A percentile compares a stretch with the other conserved stretches of the same genome.
Conservation (phyloP, 2,888 invertebrate genomes). For the Epiperipatus broadwayi region DNA sequence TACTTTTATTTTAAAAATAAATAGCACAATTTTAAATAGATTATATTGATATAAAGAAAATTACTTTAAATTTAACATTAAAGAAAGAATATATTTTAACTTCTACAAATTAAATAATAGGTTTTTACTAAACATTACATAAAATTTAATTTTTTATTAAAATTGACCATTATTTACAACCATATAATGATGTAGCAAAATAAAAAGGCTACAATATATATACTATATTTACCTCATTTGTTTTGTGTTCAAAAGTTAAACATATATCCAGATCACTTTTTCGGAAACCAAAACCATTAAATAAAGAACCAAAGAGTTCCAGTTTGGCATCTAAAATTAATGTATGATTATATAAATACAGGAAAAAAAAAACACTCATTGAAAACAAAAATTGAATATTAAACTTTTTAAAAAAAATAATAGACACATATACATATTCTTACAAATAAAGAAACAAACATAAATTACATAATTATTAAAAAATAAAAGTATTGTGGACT, state of each 20-base stretch:
- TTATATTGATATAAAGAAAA: too few species aligned
- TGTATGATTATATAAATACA: too few species aligned
- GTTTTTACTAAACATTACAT: slow-evolving; percentile 8
- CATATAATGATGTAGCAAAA: slow-evolving; percentile 1
- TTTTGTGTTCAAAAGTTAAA: slow-evolving; percentile 32
- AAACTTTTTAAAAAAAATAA: too few species aligned
- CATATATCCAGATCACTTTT: slow-evolving; percentile 40
- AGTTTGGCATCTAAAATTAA: slow-evolving; percentile 31
- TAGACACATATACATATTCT: neutral
- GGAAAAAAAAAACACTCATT: too few species aligned
- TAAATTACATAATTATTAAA: too few species aligned
- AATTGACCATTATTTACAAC: neutral
- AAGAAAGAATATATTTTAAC: too few species aligned
- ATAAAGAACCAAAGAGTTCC: slow-evolving; percentile 38
- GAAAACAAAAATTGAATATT: too few species aligned
- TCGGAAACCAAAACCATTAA: slow-evolving; percentile 39
- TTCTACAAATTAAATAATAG: neutral
- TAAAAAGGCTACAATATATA: slow-evolving; percentile 5
- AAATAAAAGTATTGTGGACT: too few species aligned
- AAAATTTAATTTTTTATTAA: neutral
- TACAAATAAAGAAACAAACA: too few species aligned
- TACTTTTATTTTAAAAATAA: too few species aligned
- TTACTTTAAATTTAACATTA: too few species aligned
- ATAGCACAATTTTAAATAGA: too few species aligned
- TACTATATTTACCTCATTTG: slow-evolving; percentile 24